Conservation (phyloP, 1,140 invertebrate genomes). For the Lepidurus apus region DNA sequence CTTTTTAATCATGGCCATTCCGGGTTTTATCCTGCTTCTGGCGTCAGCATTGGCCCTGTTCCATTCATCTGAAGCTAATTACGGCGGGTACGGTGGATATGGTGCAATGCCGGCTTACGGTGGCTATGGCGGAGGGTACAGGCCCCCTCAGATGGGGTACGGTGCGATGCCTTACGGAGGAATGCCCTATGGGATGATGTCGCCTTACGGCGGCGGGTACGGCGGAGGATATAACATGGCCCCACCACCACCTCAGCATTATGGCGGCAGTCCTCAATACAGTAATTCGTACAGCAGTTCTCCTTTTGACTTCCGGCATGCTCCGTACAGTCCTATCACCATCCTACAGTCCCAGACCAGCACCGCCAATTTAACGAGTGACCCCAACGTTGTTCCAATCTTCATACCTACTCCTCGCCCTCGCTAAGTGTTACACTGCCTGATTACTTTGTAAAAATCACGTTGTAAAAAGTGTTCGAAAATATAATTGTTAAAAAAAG, state of each 20-base stretch:
- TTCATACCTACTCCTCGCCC: too few relatives aligned
- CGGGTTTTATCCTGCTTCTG: neutral
- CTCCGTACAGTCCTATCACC: neutral
- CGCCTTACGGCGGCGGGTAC: neutral
- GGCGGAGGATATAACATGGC: too few relatives aligned
- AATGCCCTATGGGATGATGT: neutral
- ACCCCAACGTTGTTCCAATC: too few relatives aligned
- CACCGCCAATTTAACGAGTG: neutral
- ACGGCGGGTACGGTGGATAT: neutral
- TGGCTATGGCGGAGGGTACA: neutral
- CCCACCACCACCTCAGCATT: neutral
- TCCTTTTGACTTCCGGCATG: neutral
- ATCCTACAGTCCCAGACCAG: neutral
- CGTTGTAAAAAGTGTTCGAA: too few relatives aligned
- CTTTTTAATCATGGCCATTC: neutral
- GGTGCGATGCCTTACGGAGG: slow-evolving; percentile 6
- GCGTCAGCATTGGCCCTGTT: neutral
- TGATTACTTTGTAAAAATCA: too few relatives aligned
- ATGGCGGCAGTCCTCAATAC: neutral
- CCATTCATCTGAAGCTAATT: neutral
- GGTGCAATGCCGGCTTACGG: neutral
- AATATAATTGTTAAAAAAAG: too few relatives aligned
- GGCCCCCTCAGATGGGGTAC: neutral
- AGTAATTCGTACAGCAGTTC: neutral
- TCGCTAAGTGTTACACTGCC: too few relatives aligned